Percentiles rank a stretch among this genome's conserved stretches.
Conservation (phyloP, 2,888 invertebrate species). For the Troides aeacus region DNA sequence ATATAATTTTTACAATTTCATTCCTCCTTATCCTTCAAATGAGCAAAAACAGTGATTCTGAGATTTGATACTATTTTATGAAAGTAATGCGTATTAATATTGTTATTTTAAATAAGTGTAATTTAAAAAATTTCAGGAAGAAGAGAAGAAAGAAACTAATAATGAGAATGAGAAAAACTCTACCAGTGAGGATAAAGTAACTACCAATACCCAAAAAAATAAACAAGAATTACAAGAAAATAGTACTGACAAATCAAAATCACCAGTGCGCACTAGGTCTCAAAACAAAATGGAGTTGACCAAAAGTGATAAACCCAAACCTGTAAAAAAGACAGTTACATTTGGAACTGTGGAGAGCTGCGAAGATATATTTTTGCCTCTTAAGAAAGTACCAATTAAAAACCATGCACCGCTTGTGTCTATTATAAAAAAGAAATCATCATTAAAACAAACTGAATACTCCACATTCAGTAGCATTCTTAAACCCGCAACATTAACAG, state of each 20-base stretch:
- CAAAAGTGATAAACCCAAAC: conserved; percentile 70
- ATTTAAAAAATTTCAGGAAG: conserved; percentile 58
- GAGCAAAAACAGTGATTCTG: too few species aligned
- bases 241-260: conserved; percentile 57
- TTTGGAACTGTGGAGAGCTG: conserved; percentile 83
- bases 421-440: conserved; percentile 82
- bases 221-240: conserved; percentile 50
- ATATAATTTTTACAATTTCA: too few species aligned
- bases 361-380: conserved; percentile 79
- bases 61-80: too few species aligned
- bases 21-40: too few species aligned
- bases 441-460: conserved; percentile 78
- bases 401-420: conserved; percentile 81
- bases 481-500: conserved; percentile 82
- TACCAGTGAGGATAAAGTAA: conserved; percentile 54
- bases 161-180: conserved; percentile 61
- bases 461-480: conserved; percentile 81
- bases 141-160: conserved; percentile 76
- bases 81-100: too few species aligned
- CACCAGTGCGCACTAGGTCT: conserved; percentile 72
- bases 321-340: conserved; percentile 82
- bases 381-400: conserved; percentile 80
- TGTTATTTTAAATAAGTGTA: too few species aligned
- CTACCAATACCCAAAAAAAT: conserved; percentile 43
- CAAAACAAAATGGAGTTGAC: conserved; percentile 76